A percentile compares a stretch with the other conserved stretches of the same genome.
Evolutionary conservation across 2,888 invertebrate genomes (phyloP).

Genomic region (Caradrina clavipalpis): DNA sequence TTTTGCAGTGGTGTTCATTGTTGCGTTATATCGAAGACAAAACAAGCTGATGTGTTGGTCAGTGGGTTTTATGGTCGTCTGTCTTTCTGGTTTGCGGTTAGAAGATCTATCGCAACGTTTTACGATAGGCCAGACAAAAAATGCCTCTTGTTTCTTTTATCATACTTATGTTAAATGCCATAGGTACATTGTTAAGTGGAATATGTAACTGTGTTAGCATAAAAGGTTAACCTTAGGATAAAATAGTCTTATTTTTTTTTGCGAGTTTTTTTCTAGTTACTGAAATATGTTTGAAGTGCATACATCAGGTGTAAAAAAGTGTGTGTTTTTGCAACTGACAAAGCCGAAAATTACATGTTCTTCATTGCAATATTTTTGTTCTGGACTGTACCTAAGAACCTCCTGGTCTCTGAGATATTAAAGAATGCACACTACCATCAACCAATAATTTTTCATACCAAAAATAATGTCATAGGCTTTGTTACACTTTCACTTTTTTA

Average conservation of each 20-base stretch:
- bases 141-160: slow-evolving; percentile 3
- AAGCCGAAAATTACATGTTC: no score
- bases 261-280: background rate
- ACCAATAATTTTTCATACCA: no score
- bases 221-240: background rate
- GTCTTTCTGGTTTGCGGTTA: slow-evolving; percentile 42
- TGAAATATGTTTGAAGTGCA: no score
- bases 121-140: slow-evolving; percentile 33
- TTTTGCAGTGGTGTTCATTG: background rate
- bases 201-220: background rate
- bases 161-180: slow-evolving; percentile 21
- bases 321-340: no score
- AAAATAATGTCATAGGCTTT: no score
- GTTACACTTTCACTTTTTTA: no score
- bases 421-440: no score
- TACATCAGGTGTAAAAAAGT: no score
- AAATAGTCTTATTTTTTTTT: background rate
- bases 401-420: no score
- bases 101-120: slow-evolving; percentile 41
- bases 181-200: slow-evolving; percentile 11
- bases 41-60: background rate
- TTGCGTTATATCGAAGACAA: background rate
- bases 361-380: no score
- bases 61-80: slow-evolving; percentile 35
- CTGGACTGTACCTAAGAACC: no score